Percentiles rank a stretch among this genome's conserved stretches.
These are phyloP conservation scores for Sitophilus oryzae DNA, from an alignment of 1,140 invertebrate genomes.

Conservation along the genomic window DNA sequence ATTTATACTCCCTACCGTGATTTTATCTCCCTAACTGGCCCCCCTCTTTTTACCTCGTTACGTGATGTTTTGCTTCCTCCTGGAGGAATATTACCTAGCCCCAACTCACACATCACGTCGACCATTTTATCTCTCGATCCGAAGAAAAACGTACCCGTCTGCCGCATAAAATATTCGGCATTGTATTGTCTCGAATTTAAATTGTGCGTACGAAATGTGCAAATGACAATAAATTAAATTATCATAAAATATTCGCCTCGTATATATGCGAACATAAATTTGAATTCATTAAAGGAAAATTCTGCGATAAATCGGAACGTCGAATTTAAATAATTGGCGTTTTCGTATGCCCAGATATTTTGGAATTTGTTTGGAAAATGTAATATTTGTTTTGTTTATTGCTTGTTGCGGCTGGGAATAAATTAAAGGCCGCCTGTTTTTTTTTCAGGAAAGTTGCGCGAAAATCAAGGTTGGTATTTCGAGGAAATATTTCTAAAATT, in stretches of 20 bases:
- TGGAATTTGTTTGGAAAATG: not conserved
- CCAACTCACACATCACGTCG: not conserved
- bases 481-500: not conserved
- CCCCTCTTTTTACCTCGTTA: not conserved
- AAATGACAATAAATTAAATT: constrained; percentile 5
- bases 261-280: constrained; percentile 1
- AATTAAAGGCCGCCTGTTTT: not conserved
- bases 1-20: no score
- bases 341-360: constrained; percentile 3
- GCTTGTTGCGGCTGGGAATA: not conserved
- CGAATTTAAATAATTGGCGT: constrained; percentile 4
- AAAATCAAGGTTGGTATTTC: no score
- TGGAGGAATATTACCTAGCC: not conserved
- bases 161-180: not conserved
- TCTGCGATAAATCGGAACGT: constrained; percentile 1
- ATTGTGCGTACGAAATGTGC: constrained; percentile 3
- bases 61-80: not conserved
- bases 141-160: not conserved
- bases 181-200: not conserved
- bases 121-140: not conserved
- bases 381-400: not conserved
- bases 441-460: not conserved
- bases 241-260: constrained; percentile 5
- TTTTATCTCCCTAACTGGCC: no score
- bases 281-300: constrained; percentile 4